Base-by-base conservation (phyloP, 2,888 invertebrate genomes). In the Tridacna crocea region DNA sequence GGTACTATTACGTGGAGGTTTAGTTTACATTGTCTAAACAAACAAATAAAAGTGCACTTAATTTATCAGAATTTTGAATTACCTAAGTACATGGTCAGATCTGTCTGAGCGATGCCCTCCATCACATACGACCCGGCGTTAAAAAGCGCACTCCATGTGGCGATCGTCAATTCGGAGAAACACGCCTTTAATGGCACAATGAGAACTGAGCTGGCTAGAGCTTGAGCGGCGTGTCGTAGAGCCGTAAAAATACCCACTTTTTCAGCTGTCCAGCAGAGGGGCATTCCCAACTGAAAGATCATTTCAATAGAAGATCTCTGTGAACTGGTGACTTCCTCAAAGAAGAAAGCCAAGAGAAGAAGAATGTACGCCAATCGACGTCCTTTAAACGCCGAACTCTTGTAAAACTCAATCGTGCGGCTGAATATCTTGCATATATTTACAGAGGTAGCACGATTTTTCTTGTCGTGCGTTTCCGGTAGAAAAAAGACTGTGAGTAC, bases 181-280 rank as follows among this genome's bases (percentile, higher is more conserved):
- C 80, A 84, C 17, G n/a, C 36, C 63, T 85, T 83, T 24, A 85
- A 58, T 12, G 83, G 72, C 15, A 65, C 77, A 19, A 84, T 66
- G 6, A 82, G 22, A 0, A 73, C 36, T 15, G 83, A 46, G 15
- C 79, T 78, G 4, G 80, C 63, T 24, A 87, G 13, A 15, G 81
- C 75, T 58, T 85, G 80, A 8, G 82, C 75, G 3, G 79, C 73
- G 19, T 81, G 75, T n/a, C 79, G 55, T 15, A 74, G 73, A 8
- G 83, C 80, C 8, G 61, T 61, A 60, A 78, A 88, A 12, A 79
- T 61, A 13, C 88, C 88, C 15, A 88, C 73, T 66, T 79, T 77
- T 51, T 81, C 80, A 26, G 85, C 72, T 10, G 77, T 75, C 88
- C 88, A 88, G 58, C 88, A 88, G 48, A 88, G 79, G 12, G 88